A percentile compares a stretch with the other conserved stretches of the same genome.
Evolutionary conservation across 2,113 vertebrate genomes (phyloP).

Genomic region (Camelus bactrianus): DNA sequence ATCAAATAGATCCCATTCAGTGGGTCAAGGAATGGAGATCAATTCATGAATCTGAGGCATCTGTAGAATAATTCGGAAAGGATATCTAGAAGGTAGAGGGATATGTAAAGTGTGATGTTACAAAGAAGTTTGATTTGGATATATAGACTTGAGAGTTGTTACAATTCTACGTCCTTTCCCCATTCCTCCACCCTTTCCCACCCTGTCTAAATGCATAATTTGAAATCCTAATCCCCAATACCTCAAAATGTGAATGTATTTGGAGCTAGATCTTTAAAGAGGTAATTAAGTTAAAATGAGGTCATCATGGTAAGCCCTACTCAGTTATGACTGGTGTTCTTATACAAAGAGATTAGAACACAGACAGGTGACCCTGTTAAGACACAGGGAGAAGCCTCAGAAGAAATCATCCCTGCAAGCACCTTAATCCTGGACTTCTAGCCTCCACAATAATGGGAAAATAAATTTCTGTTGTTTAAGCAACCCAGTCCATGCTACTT

Average conservation of each 20-base stretch:
- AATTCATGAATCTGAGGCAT: not conserved
- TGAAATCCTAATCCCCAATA: not conserved
- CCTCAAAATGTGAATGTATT: not conserved
- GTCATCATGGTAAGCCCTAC: not conserved
- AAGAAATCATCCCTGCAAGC: not conserved
- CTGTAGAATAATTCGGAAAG: not conserved
- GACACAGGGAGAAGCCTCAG: not conserved
- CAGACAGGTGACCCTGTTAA: not conserved
- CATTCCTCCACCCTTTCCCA: not conserved
- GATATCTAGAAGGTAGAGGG: not conserved
- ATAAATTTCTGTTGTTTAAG: conserved; percentile 28
- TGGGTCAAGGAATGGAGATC: not conserved
- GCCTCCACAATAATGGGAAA: not conserved
- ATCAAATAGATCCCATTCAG: conserved; percentile 4
- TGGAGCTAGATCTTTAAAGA: not conserved
- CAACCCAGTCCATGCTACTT: not conserved
- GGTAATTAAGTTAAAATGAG: conserved; percentile 5
- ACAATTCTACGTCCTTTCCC: not conserved
- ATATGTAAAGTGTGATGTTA: not conserved
- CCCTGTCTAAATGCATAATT: not conserved
- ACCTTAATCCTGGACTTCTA: not conserved
- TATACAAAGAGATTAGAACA: not conserved
- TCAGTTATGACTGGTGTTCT: not conserved
- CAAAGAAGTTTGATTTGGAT: not conserved
- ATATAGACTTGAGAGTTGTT: not conserved